A percentile compares a stretch with the other conserved stretches of the same genome.
Conservation (phyloP, 2,113 vertebrate species). For the Chlamydotis undulata region DNA sequence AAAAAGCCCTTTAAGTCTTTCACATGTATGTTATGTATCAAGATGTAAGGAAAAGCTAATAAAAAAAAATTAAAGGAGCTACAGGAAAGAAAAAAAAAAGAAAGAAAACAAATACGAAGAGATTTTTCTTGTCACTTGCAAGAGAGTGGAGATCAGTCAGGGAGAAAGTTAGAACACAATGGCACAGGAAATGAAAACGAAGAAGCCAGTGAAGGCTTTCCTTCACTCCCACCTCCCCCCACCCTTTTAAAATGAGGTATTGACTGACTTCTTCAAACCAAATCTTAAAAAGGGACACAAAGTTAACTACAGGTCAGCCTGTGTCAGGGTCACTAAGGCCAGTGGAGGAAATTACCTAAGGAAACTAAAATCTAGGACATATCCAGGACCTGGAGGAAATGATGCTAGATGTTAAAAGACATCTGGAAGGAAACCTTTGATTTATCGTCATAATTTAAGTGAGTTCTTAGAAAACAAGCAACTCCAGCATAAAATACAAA, state of each 20-base stretch:
- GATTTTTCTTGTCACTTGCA: neutral
- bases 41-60: neutral
- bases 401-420: constrained; percentile 69
- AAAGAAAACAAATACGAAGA: neutral
- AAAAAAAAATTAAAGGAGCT: neutral
- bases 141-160: neutral
- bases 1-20: neutral
- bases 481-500: neutral
- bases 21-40: neutral
- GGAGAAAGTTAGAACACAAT: constrained; percentile 16
- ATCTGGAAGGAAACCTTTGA: constrained; percentile 60
- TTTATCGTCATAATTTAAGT: constrained; percentile 42
- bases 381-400: constrained; percentile 66
- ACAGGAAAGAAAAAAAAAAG: neutral
- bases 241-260: constrained; percentile 34
- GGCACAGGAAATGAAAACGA: constrained; percentile 46
- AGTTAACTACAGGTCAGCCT: constrained; percentile 57
- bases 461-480: constrained; percentile 55
- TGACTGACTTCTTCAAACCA: constrained; percentile 44
- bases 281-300: constrained; percentile 24
- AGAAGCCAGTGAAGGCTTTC: constrained; percentile 11
- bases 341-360: constrained; percentile 70
- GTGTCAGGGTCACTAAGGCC: constrained; percentile 29
- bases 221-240: neutral
- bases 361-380: constrained; percentile 74